Base-by-base conservation (phyloP, 92 coral and sea anemone species). In the Nematostella vectensis region DNA sequence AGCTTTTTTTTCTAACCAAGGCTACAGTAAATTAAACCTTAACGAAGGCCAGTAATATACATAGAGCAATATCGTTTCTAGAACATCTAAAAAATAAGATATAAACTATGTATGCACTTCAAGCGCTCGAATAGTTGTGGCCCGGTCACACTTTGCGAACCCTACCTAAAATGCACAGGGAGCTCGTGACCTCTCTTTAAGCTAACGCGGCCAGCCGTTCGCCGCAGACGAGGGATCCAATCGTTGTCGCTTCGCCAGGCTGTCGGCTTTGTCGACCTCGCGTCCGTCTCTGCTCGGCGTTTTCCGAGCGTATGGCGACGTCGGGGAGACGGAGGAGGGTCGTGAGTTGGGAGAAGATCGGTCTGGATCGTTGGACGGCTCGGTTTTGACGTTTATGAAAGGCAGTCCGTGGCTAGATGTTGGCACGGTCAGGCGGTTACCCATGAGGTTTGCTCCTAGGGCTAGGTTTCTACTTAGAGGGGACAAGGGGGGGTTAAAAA, bases 171-270 rank as follows among this genome's bases (percentile, higher is more conserved):
- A n/a, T n/a, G n/a, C n/a, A n/a, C n/a, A n/a, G n/a, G n/a, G n/a
- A n/a, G n/a, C n/a, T n/a, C n/a, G n/a, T n/a, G n/a, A 15, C 40
- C 6, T 33, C 40, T 33, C 40, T 33, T 33, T 23, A 39, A 48
- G 17, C 69, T 68, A 91, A 52, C 93, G 98, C n/a, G n/a, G n/a
- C 98, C 95, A 86, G 33, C 96, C 88, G 61, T 87, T 83, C 40
- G 95, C 67, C 13, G 95, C 77, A 0, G 74, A 62, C 2, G 75
- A 51, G 30, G 70, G 25, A 38, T 91, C 96, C 81, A 91, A 30
- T 28, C 98, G 83, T 0, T 71, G 93, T 25, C 98, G 81, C 78
- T 91, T 91, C 4, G 84, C 37, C 42, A 54, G 36, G 53, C 10
- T 50, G 0, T 65, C 80, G 12, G 59, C 82, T 29, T 70, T 66